A percentile compares a stretch with the other conserved stretches of the same genome.
These are phyloP conservation scores for Agriotes lineatus DNA, from an alignment of 2,888 invertebrate genomes.

Conservation along the genomic window DNA sequence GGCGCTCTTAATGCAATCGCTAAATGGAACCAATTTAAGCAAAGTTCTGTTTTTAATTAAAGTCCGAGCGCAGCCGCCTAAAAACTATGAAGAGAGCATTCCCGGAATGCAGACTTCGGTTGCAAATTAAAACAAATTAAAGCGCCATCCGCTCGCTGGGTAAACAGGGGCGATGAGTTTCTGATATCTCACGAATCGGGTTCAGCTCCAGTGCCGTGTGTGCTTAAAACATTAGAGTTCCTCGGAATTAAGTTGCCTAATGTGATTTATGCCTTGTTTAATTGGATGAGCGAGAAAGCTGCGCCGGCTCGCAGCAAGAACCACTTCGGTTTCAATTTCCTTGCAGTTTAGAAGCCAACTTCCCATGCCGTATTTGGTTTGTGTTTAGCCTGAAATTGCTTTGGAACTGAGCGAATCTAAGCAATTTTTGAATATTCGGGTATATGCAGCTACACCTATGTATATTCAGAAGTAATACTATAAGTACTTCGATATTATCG, in stretches of 20 bases:
- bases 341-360: constrained; percentile 33
- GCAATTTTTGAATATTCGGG: too few species aligned
- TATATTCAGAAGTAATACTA: too few species aligned
- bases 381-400: too few species aligned
- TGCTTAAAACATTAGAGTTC: constrained; percentile 60
- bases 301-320: constrained; percentile 37
- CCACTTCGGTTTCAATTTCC: constrained; percentile 31
- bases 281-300: constrained; percentile 55
- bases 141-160: constrained; percentile 54
- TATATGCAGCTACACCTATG: too few species aligned
- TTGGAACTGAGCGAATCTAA: too few species aligned
- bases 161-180: constrained; percentile 55
- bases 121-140: constrained; percentile 54
- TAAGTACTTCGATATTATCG: too few species aligned
- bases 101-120: constrained; percentile 25
- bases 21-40: constrained; percentile 30
- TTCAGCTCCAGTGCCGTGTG: constrained; percentile 50
- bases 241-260: constrained; percentile 57
- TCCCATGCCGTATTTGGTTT: constrained; percentile 34
- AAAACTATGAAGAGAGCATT: constrained; percentile 27
- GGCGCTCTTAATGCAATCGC: constrained; percentile 7
- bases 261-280: constrained; percentile 60
- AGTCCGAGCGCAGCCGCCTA: constrained; percentile 14
- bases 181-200: constrained; percentile 52
- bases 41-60: constrained; percentile 26